Evolutionary conservation across 2,888 invertebrate species (phyloP).

Genomic region (Acronicta leporina): DNA sequence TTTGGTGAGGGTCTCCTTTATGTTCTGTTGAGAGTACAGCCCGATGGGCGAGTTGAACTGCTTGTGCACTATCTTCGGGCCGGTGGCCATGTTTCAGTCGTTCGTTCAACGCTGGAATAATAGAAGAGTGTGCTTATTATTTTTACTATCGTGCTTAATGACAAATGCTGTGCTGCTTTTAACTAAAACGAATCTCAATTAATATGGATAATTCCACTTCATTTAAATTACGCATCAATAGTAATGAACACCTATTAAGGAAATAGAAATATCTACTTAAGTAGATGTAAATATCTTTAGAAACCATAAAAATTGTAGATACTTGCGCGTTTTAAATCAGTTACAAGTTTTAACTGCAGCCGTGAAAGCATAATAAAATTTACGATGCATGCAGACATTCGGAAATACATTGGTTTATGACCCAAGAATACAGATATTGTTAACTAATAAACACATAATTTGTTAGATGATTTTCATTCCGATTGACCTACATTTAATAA

Average conservation of each 20-base stretch:
- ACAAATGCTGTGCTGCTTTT: neutral
- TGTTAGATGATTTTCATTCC: neutral
- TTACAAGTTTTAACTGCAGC: slow-evolving; percentile 55
- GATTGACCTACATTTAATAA: no score
- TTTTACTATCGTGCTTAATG: neutral
- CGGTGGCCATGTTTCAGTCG: slow-evolving; percentile 91
- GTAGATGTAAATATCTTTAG: neutral
- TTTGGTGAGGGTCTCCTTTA: slow-evolving; percentile 94
- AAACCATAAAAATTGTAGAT: slow-evolving; percentile 17
- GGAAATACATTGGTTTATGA: slow-evolving; percentile 57
- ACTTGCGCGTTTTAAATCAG: slow-evolving; percentile 50
- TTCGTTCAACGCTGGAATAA: slow-evolving; percentile 86
- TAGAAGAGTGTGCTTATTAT: slow-evolving; percentile 5
- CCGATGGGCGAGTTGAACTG: slow-evolving; percentile 97
- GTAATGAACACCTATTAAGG: no score
- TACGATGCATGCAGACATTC: slow-evolving; percentile 60
- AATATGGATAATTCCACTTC: no score
- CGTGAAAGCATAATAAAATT: slow-evolving; percentile 62
- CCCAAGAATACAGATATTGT: slow-evolving; percentile 37
- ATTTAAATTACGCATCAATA: no score
- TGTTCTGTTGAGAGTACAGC: slow-evolving; percentile 94
- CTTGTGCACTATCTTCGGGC: slow-evolving; percentile 94
- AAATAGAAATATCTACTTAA: neutral
- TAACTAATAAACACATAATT: slow-evolving; percentile 22
- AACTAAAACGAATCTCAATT: no score